Evolutionary conservation across 2,113 vertebrate genomes (phyloP), one percentile per base, ranked within the genome.

Genomic region (Seriola aureovittata): DNA sequence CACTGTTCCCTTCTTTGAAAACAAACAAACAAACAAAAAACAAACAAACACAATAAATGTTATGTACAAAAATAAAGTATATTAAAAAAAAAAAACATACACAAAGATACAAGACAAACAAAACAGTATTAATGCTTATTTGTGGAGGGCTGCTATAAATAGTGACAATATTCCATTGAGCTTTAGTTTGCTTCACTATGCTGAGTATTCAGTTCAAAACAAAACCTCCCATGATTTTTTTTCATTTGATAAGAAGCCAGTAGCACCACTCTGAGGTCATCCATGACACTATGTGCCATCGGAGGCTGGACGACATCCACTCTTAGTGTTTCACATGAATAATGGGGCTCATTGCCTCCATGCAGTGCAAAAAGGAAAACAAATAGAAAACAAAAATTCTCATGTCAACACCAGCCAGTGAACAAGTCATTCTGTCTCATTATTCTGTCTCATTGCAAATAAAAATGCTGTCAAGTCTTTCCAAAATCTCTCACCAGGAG

Each of bases 1-100:
- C 75, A 92, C 82, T 78, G 78, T 91, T 93, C 91, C 92, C 88
- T 91, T 91, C 76, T 93, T 93, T 88, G 32, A 93, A 93, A 88
- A 67, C 3, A 78, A 88, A 23, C 14, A 48, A 81, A 65, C 34
- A 76, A 76, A 64, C 1, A 71, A 48, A 80, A 76, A 88, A n/a
- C 8, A 54, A 54, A 54, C 21, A 54, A 82, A 68, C 40, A 79
- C 80, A 88, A 85, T 38, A 71, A 71, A 86, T 75, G 16, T 71
- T 90, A 92, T 92, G 83, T 93, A 93, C 89, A 93, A 92, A 93
- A 92, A 91, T 78, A 84, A 85, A 71, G 76, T 48, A 81, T 87
- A 78, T 82, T 78, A 50, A 84, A 71, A 86, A 91, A 84, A 93
- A 93, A 71, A 83, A 63, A 23, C n/a, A n/a, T n/a, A 84, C 59